These are phyloP conservation scores for Scomber colias DNA, from an alignment of 2,113 vertebrate genomes.

Conservation along the genomic window DNA sequence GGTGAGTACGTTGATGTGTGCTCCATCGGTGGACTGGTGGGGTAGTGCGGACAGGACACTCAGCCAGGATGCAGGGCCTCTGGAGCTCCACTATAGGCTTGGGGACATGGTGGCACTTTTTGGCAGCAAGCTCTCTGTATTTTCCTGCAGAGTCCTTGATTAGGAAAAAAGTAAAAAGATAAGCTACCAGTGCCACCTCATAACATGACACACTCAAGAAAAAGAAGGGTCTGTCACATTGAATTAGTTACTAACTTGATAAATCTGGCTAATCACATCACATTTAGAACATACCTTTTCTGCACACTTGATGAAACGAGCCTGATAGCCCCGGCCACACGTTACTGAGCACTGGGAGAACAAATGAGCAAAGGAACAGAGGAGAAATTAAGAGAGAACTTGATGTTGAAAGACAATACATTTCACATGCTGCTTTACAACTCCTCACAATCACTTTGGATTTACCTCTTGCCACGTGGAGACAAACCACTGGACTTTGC, in stretches of 20 bases:
- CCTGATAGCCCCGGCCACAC: conserved; percentile 87
- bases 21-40: conserved; percentile 59
- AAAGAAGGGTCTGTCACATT: too few species aligned
- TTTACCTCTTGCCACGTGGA: conserved; percentile 90
- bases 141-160: conserved; percentile 85
- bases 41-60: conserved; percentile 78
- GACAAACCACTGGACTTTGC: conserved; percentile 90
- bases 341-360: conserved; percentile 87
- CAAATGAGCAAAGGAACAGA: neutral
- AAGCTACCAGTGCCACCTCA: neutral
- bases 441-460: neutral
- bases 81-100: conserved; percentile 85
- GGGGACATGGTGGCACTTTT: conserved; percentile 86
- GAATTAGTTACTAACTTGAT: neutral
- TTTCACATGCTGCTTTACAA: neutral
- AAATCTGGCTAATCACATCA: too few species aligned
- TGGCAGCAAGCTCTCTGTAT: conserved; percentile 86
- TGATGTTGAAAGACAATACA: neutral
- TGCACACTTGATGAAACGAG: conserved; percentile 86
- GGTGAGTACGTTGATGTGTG: conserved; percentile 22
- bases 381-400: neutral
- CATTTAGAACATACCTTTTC: conserved; percentile 81
- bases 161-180: neutral
- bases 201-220: neutral
- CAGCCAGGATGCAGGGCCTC: conserved; percentile 76